Conservation (phyloP, 1,140 invertebrate species). For the Trinorchestia longiramus region DNA sequence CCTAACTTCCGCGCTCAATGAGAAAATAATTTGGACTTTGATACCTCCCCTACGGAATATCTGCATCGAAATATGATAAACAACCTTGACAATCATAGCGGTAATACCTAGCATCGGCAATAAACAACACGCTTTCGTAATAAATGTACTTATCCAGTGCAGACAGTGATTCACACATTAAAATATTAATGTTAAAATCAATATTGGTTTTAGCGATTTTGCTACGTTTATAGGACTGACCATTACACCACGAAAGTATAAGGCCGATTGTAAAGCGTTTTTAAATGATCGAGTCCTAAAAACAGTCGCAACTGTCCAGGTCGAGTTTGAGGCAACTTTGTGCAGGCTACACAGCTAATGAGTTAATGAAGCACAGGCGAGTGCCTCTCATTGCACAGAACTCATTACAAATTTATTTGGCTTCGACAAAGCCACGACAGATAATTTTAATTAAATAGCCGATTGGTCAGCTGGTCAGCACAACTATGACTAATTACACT, state of each 20-base stretch:
- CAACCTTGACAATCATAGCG: background rate
- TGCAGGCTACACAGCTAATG: background rate
- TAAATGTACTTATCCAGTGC: background rate
- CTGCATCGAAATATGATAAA: background rate
- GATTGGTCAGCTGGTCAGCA: slow-evolving; percentile 5
- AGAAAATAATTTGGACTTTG: background rate
- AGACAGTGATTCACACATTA: background rate
- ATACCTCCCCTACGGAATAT: background rate
- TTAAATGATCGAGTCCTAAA: background rate
- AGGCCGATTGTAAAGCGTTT: background rate
- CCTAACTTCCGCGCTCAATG: background rate
- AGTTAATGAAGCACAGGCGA: background rate
- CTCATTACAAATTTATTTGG: background rate
- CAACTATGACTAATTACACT: background rate
- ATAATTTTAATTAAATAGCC: background rate
- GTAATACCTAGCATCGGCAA: background rate
- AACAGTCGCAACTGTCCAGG: background rate
- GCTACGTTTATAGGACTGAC: background rate
- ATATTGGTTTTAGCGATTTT: background rate
- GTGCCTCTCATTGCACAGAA: background rate
- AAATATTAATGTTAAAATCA: background rate
- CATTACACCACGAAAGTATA: background rate
- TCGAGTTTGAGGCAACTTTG: background rate
- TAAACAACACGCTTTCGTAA: background rate
- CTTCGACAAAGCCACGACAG: background rate